phyloP scores from a whole-genome alignment of 2,888 invertebrate species.

The Lasius platythorax region DNA sequence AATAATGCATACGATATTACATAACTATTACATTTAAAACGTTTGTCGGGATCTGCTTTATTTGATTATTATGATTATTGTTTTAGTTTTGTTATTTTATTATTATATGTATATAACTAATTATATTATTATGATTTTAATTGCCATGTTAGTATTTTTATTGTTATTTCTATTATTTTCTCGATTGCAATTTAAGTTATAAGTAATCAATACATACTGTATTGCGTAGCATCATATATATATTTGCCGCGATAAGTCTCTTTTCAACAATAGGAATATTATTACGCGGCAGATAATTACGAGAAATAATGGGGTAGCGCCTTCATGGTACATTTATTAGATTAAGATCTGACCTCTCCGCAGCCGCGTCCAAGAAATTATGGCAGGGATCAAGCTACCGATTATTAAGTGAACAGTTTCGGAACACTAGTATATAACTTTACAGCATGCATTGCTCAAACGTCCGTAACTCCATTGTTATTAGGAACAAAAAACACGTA shows the following conservation, averaged over 20 bases:
- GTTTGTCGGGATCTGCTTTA: not conserved
- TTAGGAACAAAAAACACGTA: not conserved
- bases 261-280: conserved; percentile 64
- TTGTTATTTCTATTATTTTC: not conserved
- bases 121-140: not conserved
- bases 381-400: conserved; percentile 64
- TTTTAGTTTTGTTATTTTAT: conserved; percentile 2
- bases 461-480: conserved; percentile 2
- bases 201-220: not conserved
- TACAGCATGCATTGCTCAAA: conserved; percentile 24
- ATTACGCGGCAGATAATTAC: conserved; percentile 67
- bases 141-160: not conserved
- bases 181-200: conserved; percentile 26
- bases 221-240: conserved; percentile 23
- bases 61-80: not conserved
- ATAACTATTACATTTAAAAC: not conserved
- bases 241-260: conserved; percentile 39
- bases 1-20: not conserved
- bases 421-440: conserved; percentile 36
- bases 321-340: conserved; percentile 70
- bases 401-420: conserved; percentile 63
- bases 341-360: conserved; percentile 72
- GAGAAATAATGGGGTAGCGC: conserved; percentile 59
- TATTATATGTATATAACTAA: not conserved
- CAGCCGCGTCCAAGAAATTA: conserved; percentile 62